A percentile compares a stretch with the other conserved stretches of the same genome.
Conservation (phyloP, 53 echinoderm and acorn worm genomes). For the Actinopyga echinites region DNA sequence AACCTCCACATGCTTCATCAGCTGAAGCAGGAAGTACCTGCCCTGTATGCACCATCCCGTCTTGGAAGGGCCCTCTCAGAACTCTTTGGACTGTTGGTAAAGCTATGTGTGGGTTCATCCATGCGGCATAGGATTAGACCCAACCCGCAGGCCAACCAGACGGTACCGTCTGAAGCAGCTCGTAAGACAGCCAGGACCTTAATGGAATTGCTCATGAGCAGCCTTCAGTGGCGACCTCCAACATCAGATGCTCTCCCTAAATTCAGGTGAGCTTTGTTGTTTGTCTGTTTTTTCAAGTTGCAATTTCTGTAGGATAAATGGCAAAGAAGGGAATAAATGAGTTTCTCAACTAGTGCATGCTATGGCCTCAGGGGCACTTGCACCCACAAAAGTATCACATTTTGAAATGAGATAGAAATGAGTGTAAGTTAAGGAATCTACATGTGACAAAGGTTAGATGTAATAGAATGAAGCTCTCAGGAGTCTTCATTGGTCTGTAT, state of each 20-base stretch:
- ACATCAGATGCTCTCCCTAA: conserved; percentile 84
- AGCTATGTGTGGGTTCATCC: conserved; percentile 94
- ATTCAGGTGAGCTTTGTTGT: conserved; percentile 72
- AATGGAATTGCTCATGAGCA: conserved; percentile 80
- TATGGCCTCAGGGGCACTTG: no score
- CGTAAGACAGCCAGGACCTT: conserved; percentile 86
- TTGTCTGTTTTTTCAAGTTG: no score
- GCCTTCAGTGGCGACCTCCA: conserved; percentile 90
- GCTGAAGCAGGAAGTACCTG: conserved; percentile 94
- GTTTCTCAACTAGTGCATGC: no score
- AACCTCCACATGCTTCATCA: conserved; percentile 82
- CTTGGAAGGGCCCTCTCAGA: conserved; percentile 91
- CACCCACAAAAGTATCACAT: no score
- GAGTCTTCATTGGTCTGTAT: no score
- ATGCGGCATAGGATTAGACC: conserved; percentile 83
- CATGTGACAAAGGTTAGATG: no score
- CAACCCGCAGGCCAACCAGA: conserved; percentile 83
- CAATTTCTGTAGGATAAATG: no score
- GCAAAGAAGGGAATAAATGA: no score
- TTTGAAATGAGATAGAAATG: no score
- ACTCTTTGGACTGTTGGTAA: conserved; percentile 90
- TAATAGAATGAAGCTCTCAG: no score
- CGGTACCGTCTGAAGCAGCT: conserved; percentile 87
- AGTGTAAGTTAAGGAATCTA: no score
- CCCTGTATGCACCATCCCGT: conserved; percentile 92